phyloP scores from a whole-genome alignment of 2,797 vertebrate genomes.

The Halcyon smyrnensis region DNA sequence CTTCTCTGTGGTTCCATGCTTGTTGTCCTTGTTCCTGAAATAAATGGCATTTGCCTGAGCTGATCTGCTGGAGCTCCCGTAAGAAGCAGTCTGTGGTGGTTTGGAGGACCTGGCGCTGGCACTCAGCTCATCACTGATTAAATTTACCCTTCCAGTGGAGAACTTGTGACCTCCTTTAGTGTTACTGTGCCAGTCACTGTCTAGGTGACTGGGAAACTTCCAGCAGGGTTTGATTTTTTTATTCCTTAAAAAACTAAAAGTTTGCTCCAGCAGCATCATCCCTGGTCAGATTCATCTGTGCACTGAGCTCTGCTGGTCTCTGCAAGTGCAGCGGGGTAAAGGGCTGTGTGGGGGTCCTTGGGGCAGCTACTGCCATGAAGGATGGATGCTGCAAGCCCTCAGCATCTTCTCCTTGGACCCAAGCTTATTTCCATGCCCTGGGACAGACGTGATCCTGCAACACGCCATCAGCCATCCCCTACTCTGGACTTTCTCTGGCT shows the following conservation, averaged over 20 bases:
- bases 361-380: background rate
- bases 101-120: fast-evolving
- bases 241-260: background rate
- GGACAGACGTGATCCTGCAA: background rate
- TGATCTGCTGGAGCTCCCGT: background rate
- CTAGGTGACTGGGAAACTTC: background rate
- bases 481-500: background rate
- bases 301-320: background rate
- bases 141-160: background rate
- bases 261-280: background rate
- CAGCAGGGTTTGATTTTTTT: background rate
- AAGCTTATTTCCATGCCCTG: background rate
- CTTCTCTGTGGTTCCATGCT: background rate
- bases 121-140: background rate
- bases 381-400: background rate
- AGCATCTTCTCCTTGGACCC: background rate
- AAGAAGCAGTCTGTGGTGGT: background rate
- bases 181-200: fast-evolving
- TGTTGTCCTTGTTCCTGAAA: constrained; percentile 47
- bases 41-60: background rate
- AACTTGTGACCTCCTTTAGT: background rate
- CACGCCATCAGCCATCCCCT: background rate
- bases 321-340: background rate
- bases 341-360: background rate
- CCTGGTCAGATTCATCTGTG: background rate